phyloP scores from a whole-genome alignment of 1,140 invertebrate species.

The Solenopsis invicta region DNA sequence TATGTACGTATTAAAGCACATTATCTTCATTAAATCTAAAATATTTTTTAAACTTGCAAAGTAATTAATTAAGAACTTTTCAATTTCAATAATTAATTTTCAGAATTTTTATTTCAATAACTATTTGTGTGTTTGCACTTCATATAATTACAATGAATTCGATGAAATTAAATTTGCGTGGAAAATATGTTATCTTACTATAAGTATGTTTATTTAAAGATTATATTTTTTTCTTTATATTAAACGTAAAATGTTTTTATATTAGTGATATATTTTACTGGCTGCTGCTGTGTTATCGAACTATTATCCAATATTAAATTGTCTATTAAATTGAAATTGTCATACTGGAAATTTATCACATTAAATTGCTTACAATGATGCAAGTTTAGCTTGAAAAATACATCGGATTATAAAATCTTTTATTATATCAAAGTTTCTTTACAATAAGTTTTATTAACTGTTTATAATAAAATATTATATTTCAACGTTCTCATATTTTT shows the following conservation, averaged over 20 bases:
- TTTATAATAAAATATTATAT: too few species aligned
- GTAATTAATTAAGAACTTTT: neutral
- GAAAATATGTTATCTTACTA: neutral
- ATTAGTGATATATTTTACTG: too few species aligned
- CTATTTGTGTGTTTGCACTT: neutral
- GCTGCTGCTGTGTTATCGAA: too few species aligned
- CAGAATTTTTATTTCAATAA: neutral
- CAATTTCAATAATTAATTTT: slow-evolving; percentile 1
- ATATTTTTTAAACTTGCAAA: neutral
- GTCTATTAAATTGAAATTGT: too few species aligned
- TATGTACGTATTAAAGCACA: neutral
- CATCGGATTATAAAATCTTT: too few species aligned
- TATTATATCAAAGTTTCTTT: too few species aligned
- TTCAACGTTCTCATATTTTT: neutral
- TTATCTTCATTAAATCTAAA: slow-evolving; percentile 9
- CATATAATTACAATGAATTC: neutral
- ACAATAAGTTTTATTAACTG: too few species aligned
- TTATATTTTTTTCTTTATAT: neutral
- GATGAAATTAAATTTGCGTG: neutral
- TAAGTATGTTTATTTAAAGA: neutral
- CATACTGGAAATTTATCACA: too few species aligned
- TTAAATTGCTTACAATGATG: too few species aligned
- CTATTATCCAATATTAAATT: too few species aligned
- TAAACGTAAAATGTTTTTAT: too few species aligned
- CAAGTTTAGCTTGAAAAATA: too few species aligned